Evolutionary conservation across 1,140 invertebrate genomes (phyloP).

Genomic region (Sweltsa coloradensis): DNA sequence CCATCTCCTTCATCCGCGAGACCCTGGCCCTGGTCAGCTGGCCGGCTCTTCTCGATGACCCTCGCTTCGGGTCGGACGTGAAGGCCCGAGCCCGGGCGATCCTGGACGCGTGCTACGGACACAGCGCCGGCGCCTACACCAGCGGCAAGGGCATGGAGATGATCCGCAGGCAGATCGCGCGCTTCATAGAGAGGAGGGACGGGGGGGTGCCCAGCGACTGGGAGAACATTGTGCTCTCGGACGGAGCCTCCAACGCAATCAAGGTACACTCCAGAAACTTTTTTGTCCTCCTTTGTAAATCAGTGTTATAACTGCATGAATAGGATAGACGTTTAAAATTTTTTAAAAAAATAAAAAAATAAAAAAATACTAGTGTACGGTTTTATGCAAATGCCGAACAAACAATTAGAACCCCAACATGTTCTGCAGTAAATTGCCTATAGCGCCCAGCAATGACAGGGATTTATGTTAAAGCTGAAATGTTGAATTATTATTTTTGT

Average conservation of each 20-base stretch:
- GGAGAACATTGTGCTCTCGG: constrained; percentile 74
- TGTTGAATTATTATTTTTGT: no score
- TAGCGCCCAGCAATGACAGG: no score
- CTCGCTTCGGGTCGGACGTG: constrained; percentile 70
- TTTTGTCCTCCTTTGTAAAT: no score
- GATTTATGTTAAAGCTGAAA: no score
- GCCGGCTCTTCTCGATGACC: constrained; percentile 62
- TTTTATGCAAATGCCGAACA: no score
- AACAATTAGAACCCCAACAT: no score
- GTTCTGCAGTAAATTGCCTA: no score
- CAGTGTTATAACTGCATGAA: no score
- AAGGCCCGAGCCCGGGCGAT: constrained; percentile 65
- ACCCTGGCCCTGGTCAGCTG: constrained; percentile 68
- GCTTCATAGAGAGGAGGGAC: constrained; percentile 82
- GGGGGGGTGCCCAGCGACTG: constrained; percentile 57
- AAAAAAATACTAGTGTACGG: no score
- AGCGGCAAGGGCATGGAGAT: constrained; percentile 87
- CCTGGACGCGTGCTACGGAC: constrained; percentile 68
- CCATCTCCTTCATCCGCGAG: constrained; percentile 60
- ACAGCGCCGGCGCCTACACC: constrained; percentile 81
- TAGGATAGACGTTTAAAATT: no score
- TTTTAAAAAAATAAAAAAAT: no score
- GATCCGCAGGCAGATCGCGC: constrained; percentile 76
- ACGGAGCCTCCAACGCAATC: constrained; percentile 85
- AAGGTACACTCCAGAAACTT: no score